Conservation (phyloP, 2,113 vertebrate genomes). For the Gasterosteus aculeatus region DNA sequence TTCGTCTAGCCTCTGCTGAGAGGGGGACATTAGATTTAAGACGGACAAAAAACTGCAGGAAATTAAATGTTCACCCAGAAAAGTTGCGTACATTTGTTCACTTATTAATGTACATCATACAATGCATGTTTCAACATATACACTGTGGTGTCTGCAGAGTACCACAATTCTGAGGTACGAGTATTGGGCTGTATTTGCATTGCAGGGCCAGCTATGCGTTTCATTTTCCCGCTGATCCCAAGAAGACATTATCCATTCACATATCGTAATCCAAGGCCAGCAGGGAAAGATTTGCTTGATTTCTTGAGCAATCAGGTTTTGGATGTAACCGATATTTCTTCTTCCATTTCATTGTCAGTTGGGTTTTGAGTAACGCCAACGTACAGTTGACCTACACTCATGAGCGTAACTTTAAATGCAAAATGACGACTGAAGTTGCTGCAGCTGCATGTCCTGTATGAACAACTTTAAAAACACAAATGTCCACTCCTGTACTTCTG, state of each 20-base stretch:
- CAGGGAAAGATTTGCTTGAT: no score
- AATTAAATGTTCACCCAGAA: conserved; percentile 65
- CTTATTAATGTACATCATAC: conserved; percentile 59
- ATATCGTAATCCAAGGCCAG: no score
- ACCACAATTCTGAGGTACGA: conserved; percentile 40
- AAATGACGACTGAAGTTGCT: not conserved
- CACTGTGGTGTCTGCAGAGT: conserved; percentile 22
- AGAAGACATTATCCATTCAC: no score
- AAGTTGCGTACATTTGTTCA: conserved; percentile 68
- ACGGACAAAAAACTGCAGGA: conserved; percentile 56
- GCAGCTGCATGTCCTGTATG: not conserved
- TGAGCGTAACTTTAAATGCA: no score
- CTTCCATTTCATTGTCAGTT: no score
- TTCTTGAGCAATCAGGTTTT: no score
- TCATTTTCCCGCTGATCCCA: no score
- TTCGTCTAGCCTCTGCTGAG: conserved; percentile 73
- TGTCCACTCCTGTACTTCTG: not conserved
- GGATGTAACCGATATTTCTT: no score
- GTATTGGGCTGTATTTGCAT: no score
- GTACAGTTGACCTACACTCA: no score
- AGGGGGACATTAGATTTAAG: conserved; percentile 71
- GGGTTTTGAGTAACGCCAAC: no score
- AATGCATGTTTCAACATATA: conserved; percentile 35
- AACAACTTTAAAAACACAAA: not conserved
- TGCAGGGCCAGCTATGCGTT: no score